phyloP scores from a whole-genome alignment of 2,888 invertebrate genomes.

The Tricholauxania praeusta region DNA sequence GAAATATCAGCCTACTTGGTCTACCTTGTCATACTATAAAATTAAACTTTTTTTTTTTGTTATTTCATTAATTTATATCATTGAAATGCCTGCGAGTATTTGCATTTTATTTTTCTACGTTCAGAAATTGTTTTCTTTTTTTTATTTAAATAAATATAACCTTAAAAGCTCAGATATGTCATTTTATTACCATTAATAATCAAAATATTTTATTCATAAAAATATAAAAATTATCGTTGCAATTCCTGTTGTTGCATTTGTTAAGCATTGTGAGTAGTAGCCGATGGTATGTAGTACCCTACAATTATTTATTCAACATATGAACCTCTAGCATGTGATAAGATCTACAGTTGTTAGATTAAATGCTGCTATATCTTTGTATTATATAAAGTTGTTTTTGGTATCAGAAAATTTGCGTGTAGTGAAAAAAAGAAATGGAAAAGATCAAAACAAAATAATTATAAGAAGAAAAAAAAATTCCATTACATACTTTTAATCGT shows the following conservation, averaged over 20 bases:
- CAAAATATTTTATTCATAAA: conserved; percentile 25
- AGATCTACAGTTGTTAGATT: no score
- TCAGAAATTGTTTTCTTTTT: not conserved
- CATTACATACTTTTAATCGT: no score
- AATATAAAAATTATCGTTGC: conserved; percentile 11
- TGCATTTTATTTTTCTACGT: conserved; percentile 1
- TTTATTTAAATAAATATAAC: no score
- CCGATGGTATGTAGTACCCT: not conserved
- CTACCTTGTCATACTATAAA: not conserved
- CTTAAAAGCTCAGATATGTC: no score
- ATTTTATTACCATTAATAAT: conserved; percentile 11
- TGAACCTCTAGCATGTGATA: no score
- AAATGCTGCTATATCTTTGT: no score
- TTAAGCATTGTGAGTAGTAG: not conserved
- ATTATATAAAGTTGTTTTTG: no score
- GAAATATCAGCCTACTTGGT: not conserved
- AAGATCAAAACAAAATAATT: no score
- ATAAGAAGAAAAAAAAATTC: no score
- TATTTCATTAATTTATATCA: not conserved
- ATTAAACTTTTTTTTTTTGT: not conserved
- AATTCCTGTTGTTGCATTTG: not conserved
- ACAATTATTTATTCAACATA: no score
- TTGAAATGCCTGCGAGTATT: not conserved
- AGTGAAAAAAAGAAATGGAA: no score
- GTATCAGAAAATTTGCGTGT: no score